Evolutionary conservation across 2,797 vertebrate species (phyloP), one percentile per base, ranked within the genome.

Genomic region (Clarias fuscus): DNA sequence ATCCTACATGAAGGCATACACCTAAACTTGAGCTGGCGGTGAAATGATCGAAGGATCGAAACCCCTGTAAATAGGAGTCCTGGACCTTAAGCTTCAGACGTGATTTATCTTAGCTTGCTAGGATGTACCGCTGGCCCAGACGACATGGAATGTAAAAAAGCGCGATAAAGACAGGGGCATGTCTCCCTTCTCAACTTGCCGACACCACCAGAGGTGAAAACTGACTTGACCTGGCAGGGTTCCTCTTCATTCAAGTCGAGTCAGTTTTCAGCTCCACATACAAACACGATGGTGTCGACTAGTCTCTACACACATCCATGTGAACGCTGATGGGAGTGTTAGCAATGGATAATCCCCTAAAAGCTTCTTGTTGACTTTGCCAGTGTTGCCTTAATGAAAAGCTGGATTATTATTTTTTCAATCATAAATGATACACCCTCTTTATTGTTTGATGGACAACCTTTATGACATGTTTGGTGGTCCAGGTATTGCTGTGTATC

Each of bases 161-260:
- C 71, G 82, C 71, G 30, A 88, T 64, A 85, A 90, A 84, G 81
- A 87, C 79, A 84, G 53, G 58, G 61, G 83, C 87, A 88, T 90
- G 85, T 89, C 71, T 84, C 53, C 68, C 30, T 86, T 90, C 85
- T 89, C 83, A 89, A 89, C 83, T 87, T 82, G 75, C 88, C 86
- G 88, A 89, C 87, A 84, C 78, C 77, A 79, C 84, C 33, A 15
- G 88, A 86, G 87, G n/a, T 40, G 88, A 88, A 87, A 91, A 84
- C 86, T 84, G 90, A 90, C 84, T 90, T 88, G 87, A 77, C 82
- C 84, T 90, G 89, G 89, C 90, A 83, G 70, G 87, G 85, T 87
- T 87, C 82, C 85, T 62, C 64, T 78, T 30, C 77, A 18, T 79
- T 58, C 73, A 78, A 83, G 79, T 67, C 64, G n/a, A 68, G 80